phyloP scores from a whole-genome alignment of 1,140 invertebrate genomes.

The Psix sp. region DNA sequence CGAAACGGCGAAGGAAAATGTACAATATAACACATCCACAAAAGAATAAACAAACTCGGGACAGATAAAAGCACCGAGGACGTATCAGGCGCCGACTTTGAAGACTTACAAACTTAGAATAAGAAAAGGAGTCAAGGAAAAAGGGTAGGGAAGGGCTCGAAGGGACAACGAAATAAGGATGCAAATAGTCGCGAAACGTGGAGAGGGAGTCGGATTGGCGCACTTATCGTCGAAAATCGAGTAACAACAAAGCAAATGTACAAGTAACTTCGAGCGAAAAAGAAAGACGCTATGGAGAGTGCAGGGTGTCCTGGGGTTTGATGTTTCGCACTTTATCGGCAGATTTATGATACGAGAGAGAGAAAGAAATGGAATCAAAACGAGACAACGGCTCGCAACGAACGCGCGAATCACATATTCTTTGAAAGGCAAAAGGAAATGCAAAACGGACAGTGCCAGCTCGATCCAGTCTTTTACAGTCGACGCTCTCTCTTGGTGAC shows the following conservation, averaged over 20 bases:
- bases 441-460: too few relatives aligned
- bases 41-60: constrained; percentile 46
- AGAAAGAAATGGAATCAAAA: constrained; percentile 5
- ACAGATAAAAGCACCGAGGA: constrained; percentile 44
- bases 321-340: constrained; percentile 33
- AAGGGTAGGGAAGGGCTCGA: not conserved
- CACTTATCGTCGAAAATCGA: constrained; percentile 50
- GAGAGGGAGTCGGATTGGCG: constrained; percentile 30
- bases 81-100: constrained; percentile 46
- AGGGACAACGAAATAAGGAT: constrained; percentile 2
- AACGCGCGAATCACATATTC: not conserved
- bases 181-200: constrained; percentile 8
- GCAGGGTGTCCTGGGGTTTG: constrained; percentile 32
- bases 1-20: constrained; percentile 29
- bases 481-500: too few relatives aligned
- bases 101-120: constrained; percentile 51
- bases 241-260: constrained; percentile 58
- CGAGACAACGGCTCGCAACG: not conserved
- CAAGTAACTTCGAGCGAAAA: constrained; percentile 46
- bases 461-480: too few relatives aligned
- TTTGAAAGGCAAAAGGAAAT: not conserved
- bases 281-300: constrained; percentile 33
- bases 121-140: constrained; percentile 17
- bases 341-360: constrained; percentile 24
- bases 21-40: constrained; percentile 44